Evolutionary conservation across 1,140 invertebrate genomes (phyloP).

Genomic region (silkworm (Bombyx mori)): ASM3026992v2 NC_085116.1:17067501-17068000

Average conservation of each 20-base stretch:
- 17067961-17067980: no score
- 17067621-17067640: not conserved
- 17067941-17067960: no score
- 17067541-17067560: no score
- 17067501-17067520: slow-evolving; percentile 9
- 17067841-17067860: slow-evolving; percentile 56
- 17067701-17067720: slow-evolving; percentile 49
- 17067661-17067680: slow-evolving; percentile 38
- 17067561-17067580: no score
- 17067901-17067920: no score
- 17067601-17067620: not conserved
- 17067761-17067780: not conserved
- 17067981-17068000: no score
- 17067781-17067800: not conserved
- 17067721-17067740: slow-evolving; percentile 18
- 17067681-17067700: slow-evolving; percentile 43
- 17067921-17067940: no score
- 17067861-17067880: slow-evolving; percentile 58
- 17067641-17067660: slow-evolving; percentile 27
- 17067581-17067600: no score
- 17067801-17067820: slow-evolving; percentile 1
- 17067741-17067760: not conserved
- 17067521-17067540: not conserved
- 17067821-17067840: slow-evolving; percentile 44
- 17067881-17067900: slow-evolving; percentile 29